phyloP scores from a whole-genome alignment of 2,888 invertebrate genomes.

The Dryococelus australis region DNA sequence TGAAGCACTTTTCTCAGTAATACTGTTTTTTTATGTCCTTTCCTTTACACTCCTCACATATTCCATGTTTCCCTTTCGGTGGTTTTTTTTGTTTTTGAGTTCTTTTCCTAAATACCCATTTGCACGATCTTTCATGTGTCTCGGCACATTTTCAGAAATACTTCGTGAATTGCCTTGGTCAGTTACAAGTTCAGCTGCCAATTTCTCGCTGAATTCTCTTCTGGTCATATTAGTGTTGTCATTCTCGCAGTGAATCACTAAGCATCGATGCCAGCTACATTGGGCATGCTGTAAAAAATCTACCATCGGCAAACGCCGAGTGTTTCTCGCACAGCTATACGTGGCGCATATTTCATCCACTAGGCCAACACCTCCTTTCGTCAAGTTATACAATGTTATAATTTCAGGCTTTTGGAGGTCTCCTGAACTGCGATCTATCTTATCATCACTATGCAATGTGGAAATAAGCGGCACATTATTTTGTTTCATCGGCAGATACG shows the following conservation, averaged over 20 bases:
- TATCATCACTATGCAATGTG: conserved; percentile 20
- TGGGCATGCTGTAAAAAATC: background rate
- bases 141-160: no score
- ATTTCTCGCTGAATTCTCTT: no score
- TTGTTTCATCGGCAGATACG: background rate
- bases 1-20: no score
- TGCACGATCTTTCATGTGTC: no score
- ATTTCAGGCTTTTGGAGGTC: conserved; percentile 17
- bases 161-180: no score
- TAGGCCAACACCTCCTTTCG: conserved; percentile 12
- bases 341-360: conserved; percentile 9
- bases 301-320: background rate
- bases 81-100: no score
- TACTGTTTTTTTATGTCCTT: no score
- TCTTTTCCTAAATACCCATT: no score
- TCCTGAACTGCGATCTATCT: background rate
- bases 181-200: no score
- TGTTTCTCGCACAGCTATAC: conserved; percentile 4
- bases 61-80: no score
- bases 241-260: background rate
- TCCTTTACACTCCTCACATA: no score
- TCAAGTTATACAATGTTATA: conserved; percentile 5
- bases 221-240: no score
- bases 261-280: conserved; percentile 25
- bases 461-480: conserved; percentile 17